Base-by-base conservation (phyloP, 1,140 invertebrate species). In the Drosophila ficusphila region DNA sequence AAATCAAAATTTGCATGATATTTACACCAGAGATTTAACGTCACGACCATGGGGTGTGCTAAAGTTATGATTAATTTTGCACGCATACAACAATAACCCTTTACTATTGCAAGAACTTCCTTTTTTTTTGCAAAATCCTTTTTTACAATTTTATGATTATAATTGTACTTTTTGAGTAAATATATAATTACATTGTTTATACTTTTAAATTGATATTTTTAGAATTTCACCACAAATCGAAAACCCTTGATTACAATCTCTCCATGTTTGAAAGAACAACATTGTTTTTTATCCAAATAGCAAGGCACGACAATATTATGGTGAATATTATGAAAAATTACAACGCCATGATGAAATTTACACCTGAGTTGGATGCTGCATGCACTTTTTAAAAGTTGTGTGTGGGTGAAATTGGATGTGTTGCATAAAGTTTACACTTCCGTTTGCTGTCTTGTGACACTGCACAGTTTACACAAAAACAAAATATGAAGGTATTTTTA, bases 291-390 rank as follows among this genome's bases (percentile, higher is more conserved):
- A 29, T 3, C 11, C 23, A 3, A 41, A 23, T 41, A 19, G 9
- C 23, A 8, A 23, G 11, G 7, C 8, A 18, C 14, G 21, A 12
- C 9, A 23, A 49, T 11, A 14, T 23, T 31, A 16, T 34, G 12
- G 23, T 34, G 12, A 18, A 38, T 29, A 27, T 29, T 23, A 23
- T 3, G 14, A 60, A 23, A 33, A 33, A 12, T 44, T 8, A 19
- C 38, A 41, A 21, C 4, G 12, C 27, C 14, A 42, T 60, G 27
- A 62, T 34, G 27, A 42, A 60, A 62, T 44, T 62, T 62, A 60
- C 53, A 62, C 58, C 54, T 39, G 58, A 62, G 27, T 33, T 16
- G 31, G 53, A 62, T 60, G 53, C 58, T 60, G 38, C 58, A 62
- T 62, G 53, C 58, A 42, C 8, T 62, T 18, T 33, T 23, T 31